These are phyloP conservation scores for Antechinus stuartii DNA, from an alignment of 2,113 vertebrate genomes.

Conservation along the genomic window DNA sequence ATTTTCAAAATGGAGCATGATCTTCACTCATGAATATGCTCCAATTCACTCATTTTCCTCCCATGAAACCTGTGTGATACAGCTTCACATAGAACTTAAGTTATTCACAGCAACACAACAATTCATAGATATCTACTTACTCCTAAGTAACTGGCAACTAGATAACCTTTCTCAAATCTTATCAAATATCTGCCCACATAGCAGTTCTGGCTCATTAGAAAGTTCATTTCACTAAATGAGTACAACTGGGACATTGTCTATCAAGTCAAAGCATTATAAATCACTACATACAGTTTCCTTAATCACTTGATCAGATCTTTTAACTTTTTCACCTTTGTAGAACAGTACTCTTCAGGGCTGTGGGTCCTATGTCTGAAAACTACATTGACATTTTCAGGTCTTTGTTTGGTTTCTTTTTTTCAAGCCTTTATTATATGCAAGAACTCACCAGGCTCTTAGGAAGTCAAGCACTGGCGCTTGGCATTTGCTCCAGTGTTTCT, in stretches of 20 bases:
- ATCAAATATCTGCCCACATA: constrained; percentile 43
- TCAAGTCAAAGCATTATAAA: constrained; percentile 18
- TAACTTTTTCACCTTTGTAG: background rate
- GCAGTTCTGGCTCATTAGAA: constrained; percentile 38
- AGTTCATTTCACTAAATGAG: constrained; percentile 46
- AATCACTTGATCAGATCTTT: constrained; percentile 50
- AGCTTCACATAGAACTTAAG: background rate
- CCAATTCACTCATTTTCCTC: background rate
- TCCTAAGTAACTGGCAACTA: background rate
- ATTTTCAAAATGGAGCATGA: background rate
- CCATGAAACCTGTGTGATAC: background rate
- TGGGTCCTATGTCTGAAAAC: constrained; percentile 36
- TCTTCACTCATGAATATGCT: background rate
- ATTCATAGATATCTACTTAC: constrained; percentile 19
- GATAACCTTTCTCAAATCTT: constrained; percentile 50
- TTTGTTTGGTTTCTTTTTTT: constrained; percentile 52
- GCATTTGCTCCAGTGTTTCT: constrained; percentile 72
- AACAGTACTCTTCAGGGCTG: constrained; percentile 52
- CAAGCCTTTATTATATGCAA: constrained; percentile 45
- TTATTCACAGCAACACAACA: background rate
- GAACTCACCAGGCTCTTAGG: constrained; percentile 45
- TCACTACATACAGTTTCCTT: background rate
- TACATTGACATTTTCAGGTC: constrained; percentile 34
- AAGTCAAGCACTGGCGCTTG: constrained; percentile 63
- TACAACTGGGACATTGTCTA: background rate